Evolutionary conservation across 2,113 vertebrate genomes (phyloP).

Genomic region (Hydrochoerus hydrochaeris): DNA sequence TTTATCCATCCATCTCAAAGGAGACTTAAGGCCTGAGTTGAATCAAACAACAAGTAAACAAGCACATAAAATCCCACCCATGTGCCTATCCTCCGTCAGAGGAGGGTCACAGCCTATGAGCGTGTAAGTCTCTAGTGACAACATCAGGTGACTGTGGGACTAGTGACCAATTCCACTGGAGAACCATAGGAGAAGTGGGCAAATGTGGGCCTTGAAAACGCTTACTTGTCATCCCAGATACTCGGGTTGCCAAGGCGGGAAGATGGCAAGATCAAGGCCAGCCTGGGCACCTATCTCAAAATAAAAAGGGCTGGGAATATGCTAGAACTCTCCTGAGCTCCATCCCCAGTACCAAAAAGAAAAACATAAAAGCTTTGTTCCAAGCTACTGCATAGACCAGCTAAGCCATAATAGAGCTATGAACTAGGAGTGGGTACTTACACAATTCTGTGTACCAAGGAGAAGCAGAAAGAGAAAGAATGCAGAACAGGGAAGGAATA

Average conservation of each 20-base stretch:
- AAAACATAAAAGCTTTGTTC: background rate
- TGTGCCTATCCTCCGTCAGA: background rate
- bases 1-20: background rate
- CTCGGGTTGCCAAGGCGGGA: background rate
- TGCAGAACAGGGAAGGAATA: background rate
- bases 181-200: background rate
- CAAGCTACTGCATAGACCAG: background rate
- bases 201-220: background rate
- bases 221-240: background rate
- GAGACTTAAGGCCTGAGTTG: background rate
- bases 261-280: background rate
- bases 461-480: too few species aligned
- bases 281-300: background rate
- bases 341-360: background rate
- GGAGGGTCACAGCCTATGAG: background rate
- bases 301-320: background rate
- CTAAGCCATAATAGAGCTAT: accelerated
- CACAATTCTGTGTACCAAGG: background rate
- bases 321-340: background rate
- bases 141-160: background rate
- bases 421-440: background rate
- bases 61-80: background rate
- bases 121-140: background rate
- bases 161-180: background rate
- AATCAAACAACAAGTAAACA: background rate